Base-by-base conservation (phyloP, 2,113 vertebrate genomes). In the Scophthalmus maximus region DNA sequence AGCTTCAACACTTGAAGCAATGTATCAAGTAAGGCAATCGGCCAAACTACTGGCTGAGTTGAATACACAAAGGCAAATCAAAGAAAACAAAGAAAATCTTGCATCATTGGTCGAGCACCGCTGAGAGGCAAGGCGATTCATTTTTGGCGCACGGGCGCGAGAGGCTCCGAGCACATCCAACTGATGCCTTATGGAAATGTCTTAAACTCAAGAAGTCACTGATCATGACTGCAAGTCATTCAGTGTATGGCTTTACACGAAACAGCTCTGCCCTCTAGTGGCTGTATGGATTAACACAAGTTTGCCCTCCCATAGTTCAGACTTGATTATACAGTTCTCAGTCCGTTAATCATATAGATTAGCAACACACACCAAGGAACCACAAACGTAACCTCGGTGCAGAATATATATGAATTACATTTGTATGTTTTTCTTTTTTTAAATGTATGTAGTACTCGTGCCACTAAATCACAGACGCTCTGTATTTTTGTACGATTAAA, bases 221-320 rank as follows among this genome's bases (percentile, higher is more conserved):
- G 27, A n/a, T n/a, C 18, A n/a, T 44, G 6, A n/a, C 49, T 51
- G 23, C 15, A 22, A 9, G 5, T 51, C 49, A 26, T 14, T 26
- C 1, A 23, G 46, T 22, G n/a, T n/a, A n/a, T n/a, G n/a, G n/a
- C n/a, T 11, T 5, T 2, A 75, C 17, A 68, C 29, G 46, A 44
- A 12, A 23, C 55, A 73, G 27, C 64, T 42, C 59, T 83, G 80
- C 7, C 56, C 38, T 73, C 86, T 81, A 3, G 11, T 76, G 86
- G 68, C 8, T 20, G 5, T 20, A 8, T 46, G 47, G 36, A 26
- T 36, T 20, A 23, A 1, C 7, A 27, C 7, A 8, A 4, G 4
- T 11, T 12, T 25, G 14, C 2, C 29, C 18, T 23, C 5, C 25
- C 2, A 30, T 7, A 29, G 4, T 14, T 2, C 18, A 36, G 29